Evolutionary conservation across 2,797 vertebrate species (phyloP).

Genomic region (Falco berigora): DNA sequence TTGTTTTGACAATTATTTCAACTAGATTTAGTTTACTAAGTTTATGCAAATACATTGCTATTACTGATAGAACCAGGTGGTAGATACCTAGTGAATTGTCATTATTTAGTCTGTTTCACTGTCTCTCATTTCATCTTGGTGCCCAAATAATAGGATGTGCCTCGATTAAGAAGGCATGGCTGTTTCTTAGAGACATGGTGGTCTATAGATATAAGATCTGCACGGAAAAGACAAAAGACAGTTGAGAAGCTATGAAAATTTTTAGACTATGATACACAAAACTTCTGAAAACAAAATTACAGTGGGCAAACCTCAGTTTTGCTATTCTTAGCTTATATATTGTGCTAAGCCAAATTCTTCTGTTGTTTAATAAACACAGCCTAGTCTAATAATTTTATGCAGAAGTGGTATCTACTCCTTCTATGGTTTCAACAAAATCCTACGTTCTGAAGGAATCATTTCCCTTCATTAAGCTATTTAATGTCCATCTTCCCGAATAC

Average conservation of each 20-base stretch:
- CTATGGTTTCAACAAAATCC: neutral
- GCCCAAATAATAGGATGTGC: neutral
- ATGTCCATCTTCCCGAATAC: neutral
- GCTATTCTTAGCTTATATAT: neutral
- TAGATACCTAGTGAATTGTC: neutral
- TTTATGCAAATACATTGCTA: neutral
- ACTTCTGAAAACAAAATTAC: neutral
- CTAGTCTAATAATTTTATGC: neutral
- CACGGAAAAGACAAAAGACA: neutral
- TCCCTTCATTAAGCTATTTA: neutral
- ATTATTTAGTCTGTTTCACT: neutral
- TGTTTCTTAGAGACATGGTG: neutral
- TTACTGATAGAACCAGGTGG: neutral
- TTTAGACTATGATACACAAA: neutral
- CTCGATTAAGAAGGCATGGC: neutral
- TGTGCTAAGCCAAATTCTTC: neutral
- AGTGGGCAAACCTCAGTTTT: neutral
- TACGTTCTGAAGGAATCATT: neutral
- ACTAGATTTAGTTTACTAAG: neutral
- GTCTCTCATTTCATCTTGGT: neutral
- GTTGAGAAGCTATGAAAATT: neutral
- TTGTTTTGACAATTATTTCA: neutral
- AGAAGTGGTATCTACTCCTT: neutral
- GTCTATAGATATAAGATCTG: neutral
- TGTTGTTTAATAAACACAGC: neutral